A percentile compares a stretch with the other conserved stretches of the same genome.
phyloP scores from a whole-genome alignment of 2,888 invertebrate genomes.

The Rotaria sp. region DNA sequence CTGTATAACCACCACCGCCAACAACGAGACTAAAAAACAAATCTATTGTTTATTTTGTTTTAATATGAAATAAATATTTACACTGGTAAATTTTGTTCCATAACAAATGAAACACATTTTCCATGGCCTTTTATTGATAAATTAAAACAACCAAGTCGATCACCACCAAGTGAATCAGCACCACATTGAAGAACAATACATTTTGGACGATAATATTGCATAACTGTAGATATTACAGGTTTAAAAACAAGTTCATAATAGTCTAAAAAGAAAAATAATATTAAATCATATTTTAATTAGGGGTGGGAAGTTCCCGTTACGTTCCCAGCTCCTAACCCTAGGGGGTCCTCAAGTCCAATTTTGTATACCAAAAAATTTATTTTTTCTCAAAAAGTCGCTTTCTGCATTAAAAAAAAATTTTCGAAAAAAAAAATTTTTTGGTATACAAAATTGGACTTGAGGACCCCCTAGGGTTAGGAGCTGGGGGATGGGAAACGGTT shows the following conservation, averaged over 20 bases:
- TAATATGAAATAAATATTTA: conserved; percentile 41
- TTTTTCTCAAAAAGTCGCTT: too few species aligned
- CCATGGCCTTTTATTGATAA: conserved; percentile 88
- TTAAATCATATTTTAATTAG: neutral
- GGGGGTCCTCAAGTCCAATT: too few species aligned
- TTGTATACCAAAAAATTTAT: too few species aligned
- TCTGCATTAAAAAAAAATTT: too few species aligned
- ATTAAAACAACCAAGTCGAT: conserved; percentile 88
- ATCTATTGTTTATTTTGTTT: too few species aligned
- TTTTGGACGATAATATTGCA: conserved; percentile 90
- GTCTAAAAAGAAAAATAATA: conserved; percentile 60
- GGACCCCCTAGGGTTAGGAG: too few species aligned
- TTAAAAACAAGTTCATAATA: conserved; percentile 67
- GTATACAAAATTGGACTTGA: too few species aligned
- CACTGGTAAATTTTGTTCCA: conserved; percentile 80
- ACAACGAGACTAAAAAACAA: conserved; percentile 63
- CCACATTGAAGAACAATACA: conserved; percentile 96
- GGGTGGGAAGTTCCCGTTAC: too few species aligned
- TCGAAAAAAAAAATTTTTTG: too few species aligned
- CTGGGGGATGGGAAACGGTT: too few species aligned
- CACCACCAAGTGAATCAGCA: conserved; percentile 90
- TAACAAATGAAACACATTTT: conserved; percentile 92
- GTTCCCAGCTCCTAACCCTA: too few species aligned
- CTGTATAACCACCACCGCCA: conserved; percentile 77
- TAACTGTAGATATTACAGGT: conserved; percentile 76